Percentiles rank a stretch among this genome's conserved stretches.
phyloP scores from a whole-genome alignment of 2,797 vertebrate genomes.

The Galagoides demidoff region DNA sequence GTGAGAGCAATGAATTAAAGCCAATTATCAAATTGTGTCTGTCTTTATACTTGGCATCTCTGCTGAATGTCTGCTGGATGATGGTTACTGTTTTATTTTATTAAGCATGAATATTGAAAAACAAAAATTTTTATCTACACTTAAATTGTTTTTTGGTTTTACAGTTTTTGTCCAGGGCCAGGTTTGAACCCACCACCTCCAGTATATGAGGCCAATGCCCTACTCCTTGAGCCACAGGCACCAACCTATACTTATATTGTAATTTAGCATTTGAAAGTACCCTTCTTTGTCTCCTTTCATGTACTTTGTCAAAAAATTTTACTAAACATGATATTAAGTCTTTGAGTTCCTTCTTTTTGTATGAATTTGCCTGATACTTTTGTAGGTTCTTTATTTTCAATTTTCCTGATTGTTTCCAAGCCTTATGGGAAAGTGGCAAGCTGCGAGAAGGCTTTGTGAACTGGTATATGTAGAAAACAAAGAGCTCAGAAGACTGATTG shows the following conservation, averaged over 20 bases:
- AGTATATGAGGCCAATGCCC: too few species aligned
- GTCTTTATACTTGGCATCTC: not conserved
- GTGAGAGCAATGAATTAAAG: not conserved
- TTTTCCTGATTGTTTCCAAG: not conserved
- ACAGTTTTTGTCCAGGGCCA: too few species aligned
- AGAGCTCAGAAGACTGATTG: not conserved
- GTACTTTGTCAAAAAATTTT: not conserved
- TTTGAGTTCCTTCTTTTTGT: not conserved
- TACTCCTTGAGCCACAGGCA: too few species aligned
- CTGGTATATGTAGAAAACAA: too few species aligned
- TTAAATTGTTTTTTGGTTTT: not conserved
- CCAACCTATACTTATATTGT: not conserved
- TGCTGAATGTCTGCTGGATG: not conserved
- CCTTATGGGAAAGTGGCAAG: not conserved
- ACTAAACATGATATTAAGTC: not conserved
- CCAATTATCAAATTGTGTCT: not conserved
- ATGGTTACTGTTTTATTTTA: not conserved
- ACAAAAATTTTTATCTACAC: not conserved
- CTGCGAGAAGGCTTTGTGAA: not conserved
- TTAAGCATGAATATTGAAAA: not conserved
- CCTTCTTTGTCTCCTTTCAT: not conserved
- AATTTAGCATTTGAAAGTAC: not conserved
- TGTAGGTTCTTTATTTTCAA: not conserved
- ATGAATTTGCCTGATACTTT: not conserved
- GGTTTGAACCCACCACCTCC: too few species aligned